These are phyloP conservation scores for Microplitis demolitor DNA, from an alignment of 1,140 invertebrate species.

Conservation along the genomic window DNA sequence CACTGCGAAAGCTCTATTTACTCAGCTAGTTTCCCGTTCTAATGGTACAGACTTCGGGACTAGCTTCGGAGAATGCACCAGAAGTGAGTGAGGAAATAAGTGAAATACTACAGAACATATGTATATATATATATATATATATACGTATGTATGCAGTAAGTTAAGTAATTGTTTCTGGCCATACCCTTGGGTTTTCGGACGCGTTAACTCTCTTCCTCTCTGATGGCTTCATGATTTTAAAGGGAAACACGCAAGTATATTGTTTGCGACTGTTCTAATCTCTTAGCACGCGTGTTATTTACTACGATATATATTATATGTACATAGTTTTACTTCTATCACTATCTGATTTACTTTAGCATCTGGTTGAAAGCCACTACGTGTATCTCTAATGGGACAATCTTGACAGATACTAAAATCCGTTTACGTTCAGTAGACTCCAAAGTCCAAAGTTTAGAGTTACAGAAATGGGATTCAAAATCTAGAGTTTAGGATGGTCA, in stretches of 20 bases:
- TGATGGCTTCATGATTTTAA: not conserved
- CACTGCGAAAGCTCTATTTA: not conserved
- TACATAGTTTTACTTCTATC: no score
- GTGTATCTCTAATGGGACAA: constrained; percentile 21
- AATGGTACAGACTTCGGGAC: no score
- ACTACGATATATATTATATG: no score
- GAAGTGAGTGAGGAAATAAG: no score
- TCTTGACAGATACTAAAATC: constrained; percentile 16
- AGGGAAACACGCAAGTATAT: not conserved
- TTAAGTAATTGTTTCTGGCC: not conserved
- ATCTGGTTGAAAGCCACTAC: constrained; percentile 10
- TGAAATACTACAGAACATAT: no score
- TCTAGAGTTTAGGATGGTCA: no score
- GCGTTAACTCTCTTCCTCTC: not conserved
- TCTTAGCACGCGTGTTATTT: not conserved
- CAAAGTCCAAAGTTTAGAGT: not conserved
- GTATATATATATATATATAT: no score
- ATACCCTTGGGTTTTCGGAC: not conserved
- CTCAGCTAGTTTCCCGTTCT: not conserved
- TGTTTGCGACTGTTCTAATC: not conserved
- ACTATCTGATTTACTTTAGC: not conserved
- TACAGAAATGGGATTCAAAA: no score
- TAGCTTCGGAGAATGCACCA: no score
- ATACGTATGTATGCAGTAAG: not conserved
- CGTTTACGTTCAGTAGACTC: constrained; percentile 8